These are phyloP conservation scores for Lerista edwardsae DNA, from an alignment of 2,797 vertebrate species.

Conservation along the genomic window DNA sequence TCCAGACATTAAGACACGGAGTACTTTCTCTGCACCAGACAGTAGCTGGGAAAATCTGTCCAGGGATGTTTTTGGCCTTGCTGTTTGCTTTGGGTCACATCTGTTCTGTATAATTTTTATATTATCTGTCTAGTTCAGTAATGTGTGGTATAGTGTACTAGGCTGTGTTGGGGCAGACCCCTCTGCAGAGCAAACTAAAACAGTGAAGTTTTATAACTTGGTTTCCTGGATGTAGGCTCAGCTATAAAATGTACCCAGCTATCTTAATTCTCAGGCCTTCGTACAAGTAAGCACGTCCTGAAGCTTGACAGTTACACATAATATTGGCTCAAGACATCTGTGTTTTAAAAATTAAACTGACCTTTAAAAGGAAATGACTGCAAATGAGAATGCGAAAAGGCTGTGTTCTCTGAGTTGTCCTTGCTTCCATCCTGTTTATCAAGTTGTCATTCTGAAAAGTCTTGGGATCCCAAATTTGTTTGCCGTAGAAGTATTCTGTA, in stretches of 20 bases:
- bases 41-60: background rate
- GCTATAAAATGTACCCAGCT: background rate
- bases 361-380: background rate
- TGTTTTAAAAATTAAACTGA: background rate
- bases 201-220: slow-evolving; percentile 45
- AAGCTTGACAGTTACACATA: background rate
- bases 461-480: background rate
- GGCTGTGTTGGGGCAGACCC: slow-evolving; percentile 33
- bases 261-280: background rate
- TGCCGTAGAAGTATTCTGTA: background rate
- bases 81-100: background rate
- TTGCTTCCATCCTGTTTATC: slow-evolving; percentile 10
- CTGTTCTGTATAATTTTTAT: background rate
- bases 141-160: slow-evolving; percentile 7
- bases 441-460: background rate
- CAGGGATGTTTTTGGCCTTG: background rate
- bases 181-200: slow-evolving; percentile 23
- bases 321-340: background rate
- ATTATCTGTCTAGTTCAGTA: slow-evolving; percentile 46
- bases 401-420: background rate
- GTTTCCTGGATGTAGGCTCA: background rate
- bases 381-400: background rate
- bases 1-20: background rate
- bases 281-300: background rate
- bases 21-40: background rate